Percentiles rank a stretch among this genome's conserved stretches.
Evolutionary conservation across 1,140 invertebrate genomes (phyloP).

Genomic region (Heliconius nattereri): DNA sequence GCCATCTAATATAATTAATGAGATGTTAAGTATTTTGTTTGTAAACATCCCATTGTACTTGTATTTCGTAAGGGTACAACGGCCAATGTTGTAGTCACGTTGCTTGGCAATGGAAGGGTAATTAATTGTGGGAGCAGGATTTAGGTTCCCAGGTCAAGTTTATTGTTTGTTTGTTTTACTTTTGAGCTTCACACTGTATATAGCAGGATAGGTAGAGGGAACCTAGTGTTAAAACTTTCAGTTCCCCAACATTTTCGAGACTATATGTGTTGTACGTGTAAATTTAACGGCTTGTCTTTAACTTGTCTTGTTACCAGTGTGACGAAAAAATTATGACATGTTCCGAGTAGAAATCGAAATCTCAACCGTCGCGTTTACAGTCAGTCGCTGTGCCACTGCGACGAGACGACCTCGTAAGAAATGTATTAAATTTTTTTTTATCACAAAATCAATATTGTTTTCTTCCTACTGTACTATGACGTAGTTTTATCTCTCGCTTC

Average conservation of each 20-base stretch:
- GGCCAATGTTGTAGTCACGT: neutral
- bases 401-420: too few species aligned
- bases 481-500: neutral
- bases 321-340: too few species aligned
- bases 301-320: too few species aligned
- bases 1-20: neutral
- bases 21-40: neutral
- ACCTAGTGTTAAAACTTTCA: too few species aligned
- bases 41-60: neutral
- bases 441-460: conserved; percentile 1
- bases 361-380: too few species aligned
- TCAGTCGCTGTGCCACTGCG: too few species aligned
- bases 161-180: neutral
- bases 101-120: neutral
- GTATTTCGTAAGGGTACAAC: neutral
- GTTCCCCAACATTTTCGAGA: too few species aligned
- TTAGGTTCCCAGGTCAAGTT: neutral
- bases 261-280: too few species aligned
- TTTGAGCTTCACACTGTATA: too few species aligned
- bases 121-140: neutral
- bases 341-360: too few species aligned
- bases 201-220: too few species aligned
- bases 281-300: too few species aligned
- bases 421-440: neutral
- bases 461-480: neutral